phyloP scores from a whole-genome alignment of 2,888 invertebrate genomes.

The Gisinianus flammeolus region DNA sequence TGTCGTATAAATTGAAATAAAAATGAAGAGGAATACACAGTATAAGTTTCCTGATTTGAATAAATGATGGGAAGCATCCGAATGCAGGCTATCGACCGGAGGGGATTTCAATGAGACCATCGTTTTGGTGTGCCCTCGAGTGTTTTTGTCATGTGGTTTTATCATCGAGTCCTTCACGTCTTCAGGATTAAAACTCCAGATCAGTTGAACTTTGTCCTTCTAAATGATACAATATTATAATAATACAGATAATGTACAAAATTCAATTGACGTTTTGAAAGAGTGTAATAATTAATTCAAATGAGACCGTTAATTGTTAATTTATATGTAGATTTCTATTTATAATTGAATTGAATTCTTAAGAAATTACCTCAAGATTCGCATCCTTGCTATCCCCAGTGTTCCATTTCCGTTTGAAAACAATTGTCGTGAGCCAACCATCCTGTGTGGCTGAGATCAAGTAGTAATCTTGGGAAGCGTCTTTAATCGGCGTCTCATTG shows the following conservation, averaged over 20 bases:
- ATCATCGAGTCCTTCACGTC: conserved; percentile 41
- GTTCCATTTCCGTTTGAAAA: conserved; percentile 46
- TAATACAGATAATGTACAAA: background rate
- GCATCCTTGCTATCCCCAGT: conserved; percentile 43
- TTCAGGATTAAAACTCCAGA: conserved; percentile 53
- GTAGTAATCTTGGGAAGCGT: conserved; percentile 47
- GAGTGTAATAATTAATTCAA: background rate
- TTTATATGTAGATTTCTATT: too few relatives aligned
- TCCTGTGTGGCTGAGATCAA: conserved; percentile 43
- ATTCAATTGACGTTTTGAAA: background rate
- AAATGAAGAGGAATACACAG: too few relatives aligned
- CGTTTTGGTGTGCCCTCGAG: conserved; percentile 47
- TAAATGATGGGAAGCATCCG: too few relatives aligned
- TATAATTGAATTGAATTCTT: background rate
- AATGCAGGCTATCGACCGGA: background rate
- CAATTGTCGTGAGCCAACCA: conserved; percentile 47
- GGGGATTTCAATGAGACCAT: conserved; percentile 30
- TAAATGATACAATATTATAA: conserved; percentile 17
- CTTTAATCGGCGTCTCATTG: conserved; percentile 47
- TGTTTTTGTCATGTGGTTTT: conserved; percentile 44
- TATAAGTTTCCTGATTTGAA: too few relatives aligned
- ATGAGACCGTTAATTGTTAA: background rate
- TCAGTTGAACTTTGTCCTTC: conserved; percentile 48
- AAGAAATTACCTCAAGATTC: conserved; percentile 36
- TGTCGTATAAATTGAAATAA: too few relatives aligned